Percentiles rank a stretch among this genome's conserved stretches.
Conservation (phyloP, 2,888 invertebrate genomes). For the Lepas anatifera region DNA sequence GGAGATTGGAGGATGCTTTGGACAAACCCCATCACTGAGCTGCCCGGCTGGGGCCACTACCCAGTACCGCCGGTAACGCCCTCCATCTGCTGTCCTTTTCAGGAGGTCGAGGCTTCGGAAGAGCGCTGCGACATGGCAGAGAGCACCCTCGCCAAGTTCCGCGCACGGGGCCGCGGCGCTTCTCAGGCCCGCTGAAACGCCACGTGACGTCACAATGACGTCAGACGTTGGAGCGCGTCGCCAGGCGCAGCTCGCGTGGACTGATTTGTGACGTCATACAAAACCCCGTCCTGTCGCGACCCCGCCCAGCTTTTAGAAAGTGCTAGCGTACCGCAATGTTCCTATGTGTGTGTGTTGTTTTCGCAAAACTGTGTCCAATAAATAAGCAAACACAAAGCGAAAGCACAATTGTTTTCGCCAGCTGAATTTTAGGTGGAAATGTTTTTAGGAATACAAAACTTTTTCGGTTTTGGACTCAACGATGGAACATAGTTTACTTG, state of each 20-base stretch:
- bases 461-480: too few species aligned
- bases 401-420: too few species aligned
- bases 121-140: slow-evolving; percentile 93
- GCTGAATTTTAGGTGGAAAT: too few species aligned
- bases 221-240: background rate
- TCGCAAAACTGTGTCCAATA: background rate
- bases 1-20: too few species aligned
- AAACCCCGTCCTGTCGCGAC: background rate
- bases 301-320: background rate
- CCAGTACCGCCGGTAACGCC: too few species aligned
- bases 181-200: slow-evolving; percentile 45
- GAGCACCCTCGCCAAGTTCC: slow-evolving; percentile 93
- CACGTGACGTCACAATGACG: background rate
- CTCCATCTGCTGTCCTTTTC: background rate
- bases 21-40: too few species aligned
- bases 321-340: background rate
- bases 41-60: too few species aligned
- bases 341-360: too few species aligned
- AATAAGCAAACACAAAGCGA: background rate
- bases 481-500: too few species aligned
- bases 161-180: slow-evolving; percentile 87
- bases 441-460: too few species aligned
- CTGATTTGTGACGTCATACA: background rate
- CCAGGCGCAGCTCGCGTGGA: background rate
- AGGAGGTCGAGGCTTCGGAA: slow-evolving; percentile 88